Evolutionary conservation across 1,140 invertebrate genomes (phyloP).

Genomic region (Mylabris phalerata): DNA sequence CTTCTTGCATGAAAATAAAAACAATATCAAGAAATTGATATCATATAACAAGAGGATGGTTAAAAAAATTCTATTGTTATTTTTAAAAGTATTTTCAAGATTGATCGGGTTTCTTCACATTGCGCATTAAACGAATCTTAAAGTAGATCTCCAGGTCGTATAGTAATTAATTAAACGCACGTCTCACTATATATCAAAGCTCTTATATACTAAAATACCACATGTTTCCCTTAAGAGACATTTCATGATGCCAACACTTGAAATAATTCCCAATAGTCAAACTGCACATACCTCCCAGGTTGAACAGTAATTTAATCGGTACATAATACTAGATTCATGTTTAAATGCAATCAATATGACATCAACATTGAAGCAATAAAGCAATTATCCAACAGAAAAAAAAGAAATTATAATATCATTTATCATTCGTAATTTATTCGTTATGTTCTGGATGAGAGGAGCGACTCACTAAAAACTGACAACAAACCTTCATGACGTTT

Average conservation of each 20-base stretch:
- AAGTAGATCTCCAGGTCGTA: too few species aligned
- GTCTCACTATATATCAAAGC: conserved; percentile 11
- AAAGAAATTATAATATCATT: conserved; percentile 31
- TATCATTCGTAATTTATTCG: conserved; percentile 28
- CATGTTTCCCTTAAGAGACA: conserved; percentile 15
- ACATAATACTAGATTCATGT: conserved; percentile 7
- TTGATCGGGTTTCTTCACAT: too few species aligned
- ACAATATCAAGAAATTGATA: conserved; percentile 14
- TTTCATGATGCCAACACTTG: conserved; percentile 13
- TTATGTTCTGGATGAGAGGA: conserved; percentile 24
- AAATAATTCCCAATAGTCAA: conserved; percentile 14
- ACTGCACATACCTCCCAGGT: conserved; percentile 5
- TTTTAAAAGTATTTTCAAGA: neutral
- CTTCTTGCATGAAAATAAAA: conserved; percentile 12
- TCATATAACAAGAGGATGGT: conserved; percentile 7
- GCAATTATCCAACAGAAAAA: conserved; percentile 14
- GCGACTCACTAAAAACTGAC: conserved; percentile 18
- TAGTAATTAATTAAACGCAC: conserved; percentile 13
- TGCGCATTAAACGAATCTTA: too few species aligned
- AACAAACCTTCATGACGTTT: conserved; percentile 19
- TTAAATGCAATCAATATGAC: conserved; percentile 4
- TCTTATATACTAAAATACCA: conserved; percentile 14
- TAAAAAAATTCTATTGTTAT: conserved; percentile 6
- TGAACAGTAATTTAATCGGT: conserved; percentile 6
- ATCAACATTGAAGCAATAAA: neutral